Percentiles rank a stretch among this genome's conserved stretches.
These are phyloP conservation scores for Sebastes matsubarae DNA, from an alignment of 2,797 vertebrate genomes.

Conservation along the genomic window DNA sequence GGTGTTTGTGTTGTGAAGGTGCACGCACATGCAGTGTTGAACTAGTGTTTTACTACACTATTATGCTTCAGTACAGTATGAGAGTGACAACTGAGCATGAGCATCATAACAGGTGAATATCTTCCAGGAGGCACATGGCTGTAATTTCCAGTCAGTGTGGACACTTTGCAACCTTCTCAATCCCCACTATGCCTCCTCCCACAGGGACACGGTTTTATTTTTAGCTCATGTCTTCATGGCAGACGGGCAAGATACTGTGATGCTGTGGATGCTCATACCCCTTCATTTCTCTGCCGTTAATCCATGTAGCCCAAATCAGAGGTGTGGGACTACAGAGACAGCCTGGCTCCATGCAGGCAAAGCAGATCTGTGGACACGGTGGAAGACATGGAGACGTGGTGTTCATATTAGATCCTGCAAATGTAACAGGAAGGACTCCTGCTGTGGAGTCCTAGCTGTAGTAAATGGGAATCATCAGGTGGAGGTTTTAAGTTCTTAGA, in stretches of 20 bases:
- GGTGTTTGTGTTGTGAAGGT: slow-evolving; percentile 19
- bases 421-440: slow-evolving; percentile 31
- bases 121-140: slow-evolving; percentile 8
- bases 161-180: slow-evolving; percentile 48
- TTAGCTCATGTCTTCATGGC: slow-evolving; percentile 79
- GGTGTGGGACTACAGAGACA: slow-evolving; percentile 46
- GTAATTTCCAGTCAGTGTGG: slow-evolving; percentile 34
- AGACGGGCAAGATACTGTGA: slow-evolving; percentile 65
- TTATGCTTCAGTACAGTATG: not conserved
- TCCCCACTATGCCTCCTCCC: slow-evolving; percentile 53
- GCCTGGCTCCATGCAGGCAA: slow-evolving; percentile 3
- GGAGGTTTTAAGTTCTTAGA: slow-evolving; percentile 3
- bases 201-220: slow-evolving; percentile 73
- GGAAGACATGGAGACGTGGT: slow-evolving; percentile 20
- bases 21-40: not conserved
- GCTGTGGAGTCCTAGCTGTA: not conserved
- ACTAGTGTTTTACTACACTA: not conserved
- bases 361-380: slow-evolving; percentile 21
- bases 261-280: slow-evolving; percentile 65
- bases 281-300: slow-evolving; percentile 58
- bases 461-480: not conserved
- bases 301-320: slow-evolving; percentile 61
- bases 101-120: slow-evolving; percentile 46
- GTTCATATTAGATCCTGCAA: slow-evolving; percentile 32
- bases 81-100: not conserved